phyloP scores from a whole-genome alignment of 2,113 vertebrate species.

The Peromyscus californicus region DNA sequence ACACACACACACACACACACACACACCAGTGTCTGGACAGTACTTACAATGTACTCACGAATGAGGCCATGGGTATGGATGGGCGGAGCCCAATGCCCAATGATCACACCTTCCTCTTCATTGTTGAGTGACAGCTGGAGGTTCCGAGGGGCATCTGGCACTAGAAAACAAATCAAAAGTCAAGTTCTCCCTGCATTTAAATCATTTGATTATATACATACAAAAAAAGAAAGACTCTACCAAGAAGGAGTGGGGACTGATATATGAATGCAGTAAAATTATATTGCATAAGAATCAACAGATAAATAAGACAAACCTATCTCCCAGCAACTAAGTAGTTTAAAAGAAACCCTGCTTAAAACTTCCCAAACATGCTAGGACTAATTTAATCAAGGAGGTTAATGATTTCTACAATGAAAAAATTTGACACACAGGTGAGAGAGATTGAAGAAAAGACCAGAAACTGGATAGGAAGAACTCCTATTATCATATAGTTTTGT shows the following conservation, averaged over 20 bases:
- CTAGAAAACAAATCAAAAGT: constrained; percentile 83
- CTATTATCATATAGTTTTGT: not conserved
- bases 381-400: not conserved
- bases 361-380: not conserved
- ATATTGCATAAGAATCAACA: not conserved
- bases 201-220: not conserved
- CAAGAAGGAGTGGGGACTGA: not conserved
- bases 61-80: constrained; percentile 93
- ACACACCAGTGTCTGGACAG: accelerated
- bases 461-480: not conserved
- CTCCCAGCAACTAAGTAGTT: not conserved
- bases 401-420: not conserved
- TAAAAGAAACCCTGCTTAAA: not conserved
- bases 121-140: constrained; percentile 93
- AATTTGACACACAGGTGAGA: not conserved
- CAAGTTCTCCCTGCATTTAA: not conserved
- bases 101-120: constrained; percentile 90
- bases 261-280: not conserved
- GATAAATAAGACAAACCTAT: not conserved
- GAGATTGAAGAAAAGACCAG: not conserved
- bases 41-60: constrained; percentile 96
- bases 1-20: too few species aligned
- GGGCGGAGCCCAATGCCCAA: constrained; percentile 91
- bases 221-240: not conserved
- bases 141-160: constrained; percentile 94